Evolutionary conservation across 2,797 vertebrate species (phyloP), one percentile per base, ranked within the genome.

Genomic region (Euphonia xanthogaster): DNA sequence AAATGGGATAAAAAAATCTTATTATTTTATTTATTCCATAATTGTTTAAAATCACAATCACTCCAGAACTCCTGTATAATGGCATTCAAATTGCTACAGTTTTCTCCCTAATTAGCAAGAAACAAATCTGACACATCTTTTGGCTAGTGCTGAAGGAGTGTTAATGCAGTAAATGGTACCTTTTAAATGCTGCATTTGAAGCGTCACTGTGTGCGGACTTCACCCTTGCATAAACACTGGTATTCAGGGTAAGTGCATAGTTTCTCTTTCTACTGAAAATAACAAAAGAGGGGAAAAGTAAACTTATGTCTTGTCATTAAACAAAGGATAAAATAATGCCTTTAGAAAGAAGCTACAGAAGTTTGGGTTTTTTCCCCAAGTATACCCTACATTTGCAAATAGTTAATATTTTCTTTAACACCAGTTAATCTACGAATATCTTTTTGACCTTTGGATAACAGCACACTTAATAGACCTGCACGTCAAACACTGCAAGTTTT

Each of bases 341-440:
- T 72, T 74, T 50, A 77, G 63, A 93, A 87, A 83, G 65, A 78
- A 65, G 23, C n/a, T 83, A n/a, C 45, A 83, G 65, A 83, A 73
- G 39, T 39, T 8, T 57, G 12, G 4, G 0, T 33, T 66, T 73
- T 54, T 40, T 7, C 35, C 45, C 45, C 24, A 22, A 78, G 25
- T 11, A 15, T 78, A 68, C 45, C 22, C 37, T 45, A 33, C 42
- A 6, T 88, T 84, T 78, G 54, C 86, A 86, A 93, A 94, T 33
- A 80, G 89, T 88, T 95, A 93, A 84, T 86, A 83, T 86, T 89
- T 96, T 83, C 65, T 92, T 66, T 83, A 93, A 93, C 91, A 84
- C 62, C 50, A 72, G 58, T 83, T 92, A 90, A 86, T 83, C 85
- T 94, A 91, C 88, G 94, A 96, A 96, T 96, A 93, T 77, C 40